Percentiles rank a stretch among this genome's conserved stretches.
Conservation (phyloP, 1,140 invertebrate genomes). For the Drosophila virilis region DNA sequence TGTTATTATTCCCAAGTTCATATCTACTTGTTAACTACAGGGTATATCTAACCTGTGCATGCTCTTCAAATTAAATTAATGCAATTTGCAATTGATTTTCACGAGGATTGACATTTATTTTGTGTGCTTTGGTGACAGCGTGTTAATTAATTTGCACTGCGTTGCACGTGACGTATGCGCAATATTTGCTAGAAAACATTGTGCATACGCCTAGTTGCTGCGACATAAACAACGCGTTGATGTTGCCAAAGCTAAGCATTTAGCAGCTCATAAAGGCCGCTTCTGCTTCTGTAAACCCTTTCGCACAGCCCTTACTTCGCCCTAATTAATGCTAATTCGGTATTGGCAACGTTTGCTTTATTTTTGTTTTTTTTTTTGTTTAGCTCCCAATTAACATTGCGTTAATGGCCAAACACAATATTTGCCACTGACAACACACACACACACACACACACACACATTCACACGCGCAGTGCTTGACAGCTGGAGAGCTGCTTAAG, state of each 20-base stretch:
- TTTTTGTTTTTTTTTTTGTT: conserved; percentile 11
- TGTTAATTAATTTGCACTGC: conserved; percentile 57
- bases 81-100: background rate
- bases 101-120: background rate
- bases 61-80: too few species aligned
- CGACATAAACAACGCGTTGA: conserved; percentile 38
- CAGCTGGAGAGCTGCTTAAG: conserved; percentile 33
- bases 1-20: too few species aligned
- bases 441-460: conserved; percentile 23
- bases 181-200: conserved; percentile 43
- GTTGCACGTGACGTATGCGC: conserved; percentile 70
- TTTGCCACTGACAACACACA: conserved; percentile 19
- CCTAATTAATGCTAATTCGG: conserved; percentile 55
- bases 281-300: conserved; percentile 15
- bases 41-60: too few species aligned
- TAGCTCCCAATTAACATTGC: conserved; percentile 25
- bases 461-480: conserved; percentile 8
- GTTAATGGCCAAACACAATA: conserved; percentile 39
- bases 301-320: conserved; percentile 21
- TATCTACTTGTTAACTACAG: too few species aligned
- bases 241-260: conserved; percentile 31
- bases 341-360: conserved; percentile 3
- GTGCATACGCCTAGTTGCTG: conserved; percentile 55
- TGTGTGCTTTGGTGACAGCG: background rate
- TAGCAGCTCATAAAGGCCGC: conserved; percentile 53